Conservation (phyloP, 2,888 invertebrate genomes). For the Sceliomorpha sp. region DNA sequence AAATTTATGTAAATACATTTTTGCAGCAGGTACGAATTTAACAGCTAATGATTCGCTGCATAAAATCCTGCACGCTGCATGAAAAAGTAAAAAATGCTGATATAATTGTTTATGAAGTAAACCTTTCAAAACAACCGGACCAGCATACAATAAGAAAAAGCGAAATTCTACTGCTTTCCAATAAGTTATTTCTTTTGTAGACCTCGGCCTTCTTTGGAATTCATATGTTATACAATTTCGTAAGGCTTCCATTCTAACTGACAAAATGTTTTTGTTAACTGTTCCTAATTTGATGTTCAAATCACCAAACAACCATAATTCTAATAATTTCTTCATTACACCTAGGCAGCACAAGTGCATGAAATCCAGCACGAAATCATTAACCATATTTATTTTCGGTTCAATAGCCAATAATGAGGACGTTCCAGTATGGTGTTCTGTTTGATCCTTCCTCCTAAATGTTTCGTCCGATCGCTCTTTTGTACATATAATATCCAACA, state of each 20-base stretch:
- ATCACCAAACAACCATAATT: no score
- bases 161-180: neutral
- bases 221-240: neutral
- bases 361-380: no score
- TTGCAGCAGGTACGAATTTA: no score
- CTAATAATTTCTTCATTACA: no score
- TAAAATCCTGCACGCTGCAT: constrained; percentile 15
- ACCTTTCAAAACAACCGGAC: constrained; percentile 1
- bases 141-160: constrained; percentile 1
- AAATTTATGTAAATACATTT: no score
- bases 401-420: neutral
- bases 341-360: no score
- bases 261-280: no score
- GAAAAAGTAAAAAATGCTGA: constrained; percentile 13
- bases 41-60: neutral
- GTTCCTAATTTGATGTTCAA: no score
- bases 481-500: neutral
- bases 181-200: neutral
- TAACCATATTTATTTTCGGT: no score
- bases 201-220: neutral
- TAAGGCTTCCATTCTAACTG: neutral
- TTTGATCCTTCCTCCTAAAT: neutral
- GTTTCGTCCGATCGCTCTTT: neutral
- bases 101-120: neutral
- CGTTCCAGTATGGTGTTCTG: neutral